Percentiles rank a stretch among this genome's conserved stretches.
These are phyloP conservation scores for Ctenopoma kingsleyae DNA, from an alignment of 2,797 vertebrate genomes.

Conservation along the genomic window DNA sequence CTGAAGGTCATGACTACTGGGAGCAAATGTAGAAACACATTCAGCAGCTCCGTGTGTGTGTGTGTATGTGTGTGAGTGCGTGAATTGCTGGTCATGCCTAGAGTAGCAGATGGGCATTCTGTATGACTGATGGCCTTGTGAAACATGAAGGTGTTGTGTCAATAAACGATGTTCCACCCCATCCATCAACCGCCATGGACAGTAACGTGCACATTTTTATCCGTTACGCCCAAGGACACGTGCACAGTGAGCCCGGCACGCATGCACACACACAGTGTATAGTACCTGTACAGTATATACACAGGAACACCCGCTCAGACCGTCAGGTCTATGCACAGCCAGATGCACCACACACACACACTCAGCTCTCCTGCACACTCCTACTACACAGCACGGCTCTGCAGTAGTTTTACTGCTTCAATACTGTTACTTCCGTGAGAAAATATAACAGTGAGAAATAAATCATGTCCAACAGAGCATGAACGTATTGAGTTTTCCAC, in stretches of 20 bases:
- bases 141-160: slow-evolving; percentile 84
- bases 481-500: slow-evolving; percentile 64
- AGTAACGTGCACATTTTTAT: slow-evolving; percentile 70
- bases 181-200: slow-evolving; percentile 76
- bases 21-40: slow-evolving; percentile 63
- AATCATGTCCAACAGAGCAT: slow-evolving; percentile 63
- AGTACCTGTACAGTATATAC: slow-evolving; percentile 32
- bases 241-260: neutral
- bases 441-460: slow-evolving; percentile 52
- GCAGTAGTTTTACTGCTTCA: slow-evolving; percentile 5
- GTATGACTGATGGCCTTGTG: slow-evolving; percentile 80
- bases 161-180: slow-evolving; percentile 79
- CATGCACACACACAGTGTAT: slow-evolving; percentile 1
- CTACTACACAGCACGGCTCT: slow-evolving; percentile 5
- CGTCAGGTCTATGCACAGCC: slow-evolving; percentile 11
- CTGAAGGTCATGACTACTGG: slow-evolving; percentile 73
- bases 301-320: slow-evolving; percentile 48
- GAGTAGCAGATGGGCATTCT: slow-evolving; percentile 71
- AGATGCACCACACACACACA: slow-evolving; percentile 10
- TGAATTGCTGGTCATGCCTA: slow-evolving; percentile 49
- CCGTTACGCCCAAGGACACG: slow-evolving; percentile 22
- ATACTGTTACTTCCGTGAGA: slow-evolving; percentile 39
- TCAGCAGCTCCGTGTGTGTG: slow-evolving; percentile 22
- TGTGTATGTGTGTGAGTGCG: slow-evolving; percentile 25
- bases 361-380: slow-evolving; percentile 2